Conservation (phyloP, 1,140 invertebrate genomes). For the Bombus haemorrhoidalis region DNA sequence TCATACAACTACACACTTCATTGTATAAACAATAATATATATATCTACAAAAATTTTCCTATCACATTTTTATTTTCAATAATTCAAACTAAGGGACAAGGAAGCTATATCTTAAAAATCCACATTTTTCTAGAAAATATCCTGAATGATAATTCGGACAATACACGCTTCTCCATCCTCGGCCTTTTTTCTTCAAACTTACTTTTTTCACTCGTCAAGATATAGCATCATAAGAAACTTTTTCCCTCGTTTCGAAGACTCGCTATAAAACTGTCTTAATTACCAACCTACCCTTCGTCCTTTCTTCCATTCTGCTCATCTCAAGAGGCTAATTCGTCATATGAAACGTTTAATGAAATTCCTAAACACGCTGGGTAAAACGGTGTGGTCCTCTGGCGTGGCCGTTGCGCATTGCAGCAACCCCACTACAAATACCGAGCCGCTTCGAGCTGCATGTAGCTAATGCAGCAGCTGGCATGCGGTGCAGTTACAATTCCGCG, state of each 20-base stretch:
- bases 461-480: constrained; percentile 50
- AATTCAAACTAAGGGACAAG: too few relatives aligned
- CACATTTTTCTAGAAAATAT: too few relatives aligned
- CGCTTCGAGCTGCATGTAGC: constrained; percentile 38
- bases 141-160: too few relatives aligned
- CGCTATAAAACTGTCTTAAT: background rate
- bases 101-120: too few relatives aligned
- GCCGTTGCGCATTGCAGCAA: constrained; percentile 72
- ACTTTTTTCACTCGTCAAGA: background rate
- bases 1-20: too few relatives aligned
- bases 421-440: constrained; percentile 46
- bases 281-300: background rate
- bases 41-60: too few relatives aligned
- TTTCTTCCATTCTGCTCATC: background rate
- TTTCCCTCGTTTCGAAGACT: background rate
- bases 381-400: constrained; percentile 35
- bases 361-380: constrained; percentile 29
- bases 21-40: too few relatives aligned
- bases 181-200: too few relatives aligned
- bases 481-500: constrained; percentile 41
- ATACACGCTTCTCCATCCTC: too few relatives aligned
- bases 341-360: constrained; percentile 39
- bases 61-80: too few relatives aligned
- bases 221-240: background rate
- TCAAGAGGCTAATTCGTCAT: constrained; percentile 22